A percentile compares a stretch with the other conserved stretches of the same genome.
These are phyloP conservation scores for Anolis apletophallus DNA, from an alignment of 2,797 vertebrate species.

Conservation along the genomic window DNA sequence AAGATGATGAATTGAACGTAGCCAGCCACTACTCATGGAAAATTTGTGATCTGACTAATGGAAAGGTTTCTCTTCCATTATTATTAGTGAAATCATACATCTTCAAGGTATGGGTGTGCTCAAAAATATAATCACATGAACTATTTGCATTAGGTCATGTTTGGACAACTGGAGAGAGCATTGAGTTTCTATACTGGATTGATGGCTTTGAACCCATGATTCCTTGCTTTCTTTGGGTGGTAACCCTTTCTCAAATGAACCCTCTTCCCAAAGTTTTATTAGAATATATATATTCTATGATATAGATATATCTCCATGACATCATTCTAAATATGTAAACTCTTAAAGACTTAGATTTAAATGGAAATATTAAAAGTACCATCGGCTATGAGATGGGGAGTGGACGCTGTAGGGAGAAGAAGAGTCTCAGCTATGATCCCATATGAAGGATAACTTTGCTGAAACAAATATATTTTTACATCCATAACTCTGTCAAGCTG, in stretches of 20 bases:
- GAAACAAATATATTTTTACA: background rate
- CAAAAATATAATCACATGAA: background rate
- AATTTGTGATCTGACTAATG: no score
- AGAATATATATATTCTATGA: background rate
- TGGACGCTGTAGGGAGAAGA: no score
- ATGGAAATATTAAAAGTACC: background rate
- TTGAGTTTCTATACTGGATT: no score
- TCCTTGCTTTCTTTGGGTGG: background rate
- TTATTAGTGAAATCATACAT: no score
- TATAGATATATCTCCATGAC: background rate
- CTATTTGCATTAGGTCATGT: background rate
- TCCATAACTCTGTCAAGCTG: background rate
- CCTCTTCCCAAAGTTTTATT: background rate
- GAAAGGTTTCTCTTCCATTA: no score
- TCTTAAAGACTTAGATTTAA: background rate
- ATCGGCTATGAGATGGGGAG: background rate
- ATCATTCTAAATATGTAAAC: background rate
- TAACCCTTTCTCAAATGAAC: background rate
- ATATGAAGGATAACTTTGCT: accelerated
- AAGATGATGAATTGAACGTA: no score
- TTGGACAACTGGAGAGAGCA: background rate
- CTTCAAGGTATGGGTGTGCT: background rate
- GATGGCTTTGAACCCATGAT: background rate
- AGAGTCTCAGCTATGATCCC: background rate
- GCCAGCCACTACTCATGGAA: no score